phyloP scores from a whole-genome alignment of 1,140 invertebrate species.

The Reticulitermes speratus region DNA sequence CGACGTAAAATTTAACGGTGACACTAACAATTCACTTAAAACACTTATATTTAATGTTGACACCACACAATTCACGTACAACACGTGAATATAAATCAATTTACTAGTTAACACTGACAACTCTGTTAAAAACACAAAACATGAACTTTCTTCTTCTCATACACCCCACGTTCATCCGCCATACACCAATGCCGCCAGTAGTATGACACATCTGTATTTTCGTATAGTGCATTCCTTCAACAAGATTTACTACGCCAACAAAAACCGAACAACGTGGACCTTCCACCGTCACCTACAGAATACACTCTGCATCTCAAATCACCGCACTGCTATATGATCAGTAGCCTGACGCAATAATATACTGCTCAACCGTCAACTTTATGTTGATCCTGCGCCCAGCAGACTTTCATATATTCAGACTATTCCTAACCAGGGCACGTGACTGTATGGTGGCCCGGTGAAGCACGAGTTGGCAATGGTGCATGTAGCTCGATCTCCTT shows the following conservation, averaged over 20 bases:
- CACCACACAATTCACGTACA: too few relatives aligned
- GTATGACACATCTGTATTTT: too few relatives aligned
- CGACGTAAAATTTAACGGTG: too few relatives aligned
- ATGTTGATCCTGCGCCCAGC: not conserved
- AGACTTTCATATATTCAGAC: not conserved
- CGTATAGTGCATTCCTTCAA: not conserved
- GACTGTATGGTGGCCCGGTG: not conserved
- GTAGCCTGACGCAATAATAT: not conserved
- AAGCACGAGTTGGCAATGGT: not conserved
- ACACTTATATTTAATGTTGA: too few relatives aligned
- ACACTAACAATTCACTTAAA: too few relatives aligned
- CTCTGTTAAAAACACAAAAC: too few relatives aligned
- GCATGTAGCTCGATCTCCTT: not conserved
- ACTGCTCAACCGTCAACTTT: not conserved
- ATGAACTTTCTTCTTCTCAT: too few relatives aligned
- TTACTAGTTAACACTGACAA: too few relatives aligned
- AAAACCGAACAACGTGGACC: not conserved
- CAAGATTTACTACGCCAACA: not conserved
- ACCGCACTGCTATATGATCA: not conserved
- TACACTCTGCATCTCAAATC: not conserved
- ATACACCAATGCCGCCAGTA: too few relatives aligned
- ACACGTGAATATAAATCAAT: too few relatives aligned
- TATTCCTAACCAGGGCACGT: not conserved
- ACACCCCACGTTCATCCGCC: too few relatives aligned
- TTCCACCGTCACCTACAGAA: not conserved